Evolutionary conservation across 2,888 invertebrate species (phyloP).

Genomic region (Ormyrus labotus): DNA sequence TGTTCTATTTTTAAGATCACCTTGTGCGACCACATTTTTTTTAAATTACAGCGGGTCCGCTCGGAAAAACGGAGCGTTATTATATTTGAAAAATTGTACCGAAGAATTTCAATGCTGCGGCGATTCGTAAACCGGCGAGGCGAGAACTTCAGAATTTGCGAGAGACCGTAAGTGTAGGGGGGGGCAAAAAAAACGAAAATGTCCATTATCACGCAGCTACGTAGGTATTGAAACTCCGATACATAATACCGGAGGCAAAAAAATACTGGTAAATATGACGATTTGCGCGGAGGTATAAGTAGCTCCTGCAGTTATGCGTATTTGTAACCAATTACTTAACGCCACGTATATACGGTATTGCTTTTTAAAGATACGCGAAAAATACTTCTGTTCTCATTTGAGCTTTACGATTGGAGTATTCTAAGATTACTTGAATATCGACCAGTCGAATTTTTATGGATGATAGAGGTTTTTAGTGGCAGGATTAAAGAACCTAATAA

Average conservation of each 20-base stretch:
- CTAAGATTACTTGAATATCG: too few species aligned
- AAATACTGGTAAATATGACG: conserved; percentile 29
- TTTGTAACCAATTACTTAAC: conserved; percentile 33
- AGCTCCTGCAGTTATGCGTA: conserved; percentile 6
- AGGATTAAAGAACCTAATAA: too few species aligned
- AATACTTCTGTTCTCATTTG: too few species aligned
- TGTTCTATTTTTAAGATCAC: too few species aligned
- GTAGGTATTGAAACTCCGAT: conserved; percentile 21
- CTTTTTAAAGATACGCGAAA: too few species aligned
- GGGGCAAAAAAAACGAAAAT: conserved; percentile 21
- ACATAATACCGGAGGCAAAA: conserved; percentile 10
- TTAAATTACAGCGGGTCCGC: neutral
- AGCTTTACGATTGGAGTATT: too few species aligned
- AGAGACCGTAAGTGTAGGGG: neutral
- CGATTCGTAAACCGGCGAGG: neutral
- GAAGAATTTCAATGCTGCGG: neutral
- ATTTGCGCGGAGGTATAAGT: conserved; percentile 26
- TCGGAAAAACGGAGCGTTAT: conserved; percentile 18
- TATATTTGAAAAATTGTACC: conserved; percentile 26
- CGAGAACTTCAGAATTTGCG: conserved; percentile 32
- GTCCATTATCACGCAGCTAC: neutral
- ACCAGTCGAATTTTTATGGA: too few species aligned
- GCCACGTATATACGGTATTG: neutral
- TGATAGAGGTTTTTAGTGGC: too few species aligned
- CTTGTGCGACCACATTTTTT: neutral